Conservation (phyloP, 2,888 invertebrate genomes). For the Mamestra brassicae region DNA sequence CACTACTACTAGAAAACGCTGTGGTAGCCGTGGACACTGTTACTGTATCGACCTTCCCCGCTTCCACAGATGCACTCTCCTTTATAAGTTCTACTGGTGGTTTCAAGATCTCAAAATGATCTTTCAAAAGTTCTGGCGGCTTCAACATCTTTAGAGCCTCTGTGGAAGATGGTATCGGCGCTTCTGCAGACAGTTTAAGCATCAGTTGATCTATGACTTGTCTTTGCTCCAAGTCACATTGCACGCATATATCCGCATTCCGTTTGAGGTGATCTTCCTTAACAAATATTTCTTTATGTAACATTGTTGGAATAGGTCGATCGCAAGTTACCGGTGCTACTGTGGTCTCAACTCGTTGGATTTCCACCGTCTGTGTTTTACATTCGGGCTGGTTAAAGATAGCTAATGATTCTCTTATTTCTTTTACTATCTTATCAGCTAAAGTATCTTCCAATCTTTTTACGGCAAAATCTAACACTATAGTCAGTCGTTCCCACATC, state of each 20-base stretch:
- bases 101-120: conserved; percentile 74
- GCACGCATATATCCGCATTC: conserved; percentile 69
- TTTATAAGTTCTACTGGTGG: conserved; percentile 40
- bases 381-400: conserved; percentile 46
- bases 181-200: conserved; percentile 70
- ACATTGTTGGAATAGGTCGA: conserved; percentile 25
- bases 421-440: conserved; percentile 76
- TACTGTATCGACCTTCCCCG: conserved; percentile 66
- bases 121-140: conserved; percentile 66
- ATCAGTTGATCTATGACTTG: conserved; percentile 78
- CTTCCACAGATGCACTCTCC: conserved; percentile 43
- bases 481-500: conserved; percentile 77
- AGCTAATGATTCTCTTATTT: conserved; percentile 71
- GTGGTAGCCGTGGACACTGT: conserved; percentile 66
- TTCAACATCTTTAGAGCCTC: conserved; percentile 62
- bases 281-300: conserved; percentile 57
- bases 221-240: conserved; percentile 80
- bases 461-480: conserved; percentile 76
- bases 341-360: conserved; percentile 8
- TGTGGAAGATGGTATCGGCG: conserved; percentile 28
- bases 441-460: conserved; percentile 79
- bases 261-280: conserved; percentile 35
- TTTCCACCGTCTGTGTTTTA: conserved; percentile 36
- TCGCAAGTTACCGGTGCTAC: conserved; percentile 29
- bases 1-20: conserved; percentile 38